A percentile compares a stretch with the other conserved stretches of the same genome.
These are phyloP conservation scores for Brachionus sp. DNA, from an alignment of 1,140 invertebrate species.

Conservation along the genomic window DNA sequence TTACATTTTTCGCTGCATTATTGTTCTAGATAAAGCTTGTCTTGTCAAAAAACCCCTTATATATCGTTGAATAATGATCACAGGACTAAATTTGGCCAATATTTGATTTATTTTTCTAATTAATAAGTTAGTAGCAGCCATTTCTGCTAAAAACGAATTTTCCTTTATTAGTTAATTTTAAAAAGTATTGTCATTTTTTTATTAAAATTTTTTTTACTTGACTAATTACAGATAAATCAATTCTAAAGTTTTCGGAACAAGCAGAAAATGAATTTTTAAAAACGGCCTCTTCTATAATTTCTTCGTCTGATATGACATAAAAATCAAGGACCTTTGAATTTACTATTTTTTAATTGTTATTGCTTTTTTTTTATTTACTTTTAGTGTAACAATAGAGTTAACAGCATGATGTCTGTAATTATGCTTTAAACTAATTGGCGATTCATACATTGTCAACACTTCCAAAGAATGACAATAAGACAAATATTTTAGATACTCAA, in stretches of 20 bases:
- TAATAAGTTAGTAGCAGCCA: slow-evolving; percentile 43
- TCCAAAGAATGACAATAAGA: slow-evolving; percentile 50
- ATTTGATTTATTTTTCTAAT: slow-evolving; percentile 50
- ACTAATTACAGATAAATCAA: not conserved
- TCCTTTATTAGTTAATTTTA: slow-evolving; percentile 47
- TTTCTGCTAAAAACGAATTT: slow-evolving; percentile 48
- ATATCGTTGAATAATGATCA: slow-evolving; percentile 55
- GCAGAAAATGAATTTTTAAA: slow-evolving; percentile 52
- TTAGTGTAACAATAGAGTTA: slow-evolving; percentile 25
- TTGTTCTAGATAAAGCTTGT: not conserved
- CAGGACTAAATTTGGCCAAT: slow-evolving; percentile 54
- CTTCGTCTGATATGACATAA: slow-evolving; percentile 58
- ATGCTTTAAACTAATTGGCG: slow-evolving; percentile 53
- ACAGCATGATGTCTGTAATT: slow-evolving; percentile 47
- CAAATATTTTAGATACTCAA: slow-evolving; percentile 54
- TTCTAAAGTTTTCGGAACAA: slow-evolving; percentile 46
- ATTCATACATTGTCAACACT: slow-evolving; percentile 56
- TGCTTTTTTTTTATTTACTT: not conserved
- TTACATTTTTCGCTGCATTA: not conserved
- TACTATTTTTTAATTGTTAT: not conserved
- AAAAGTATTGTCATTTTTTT: slow-evolving; percentile 5
- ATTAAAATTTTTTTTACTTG: not conserved
- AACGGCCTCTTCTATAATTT: slow-evolving; percentile 59
- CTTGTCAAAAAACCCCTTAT: slow-evolving; percentile 50
- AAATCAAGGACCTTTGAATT: slow-evolving; percentile 54